These are phyloP conservation scores for Phengaris alcon DNA, from an alignment of 2,888 invertebrate genomes.

Conservation along the genomic window DNA sequence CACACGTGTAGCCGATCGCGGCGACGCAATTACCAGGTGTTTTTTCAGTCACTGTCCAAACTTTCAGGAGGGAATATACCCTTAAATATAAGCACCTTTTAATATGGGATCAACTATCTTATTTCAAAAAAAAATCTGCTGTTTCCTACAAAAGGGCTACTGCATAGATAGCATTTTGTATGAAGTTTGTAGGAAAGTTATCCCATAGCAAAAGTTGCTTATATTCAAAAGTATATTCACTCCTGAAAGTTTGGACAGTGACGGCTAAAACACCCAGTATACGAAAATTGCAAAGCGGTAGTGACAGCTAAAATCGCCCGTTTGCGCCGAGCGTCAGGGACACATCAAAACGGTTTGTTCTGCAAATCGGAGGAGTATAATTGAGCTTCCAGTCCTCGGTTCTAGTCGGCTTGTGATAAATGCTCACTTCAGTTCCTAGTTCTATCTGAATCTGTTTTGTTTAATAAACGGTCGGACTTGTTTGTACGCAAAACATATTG, in stretches of 20 bases:
- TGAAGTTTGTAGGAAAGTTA: too few relatives aligned
- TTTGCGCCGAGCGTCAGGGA: not conserved
- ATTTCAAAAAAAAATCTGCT: too few relatives aligned
- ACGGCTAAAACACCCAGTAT: too few relatives aligned
- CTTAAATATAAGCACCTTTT: too few relatives aligned
- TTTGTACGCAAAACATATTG: not conserved
- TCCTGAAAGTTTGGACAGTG: too few relatives aligned
- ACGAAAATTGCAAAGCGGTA: not conserved
- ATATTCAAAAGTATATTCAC: too few relatives aligned
- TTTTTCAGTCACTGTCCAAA: too few relatives aligned
- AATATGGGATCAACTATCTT: too few relatives aligned
- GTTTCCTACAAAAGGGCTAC: too few relatives aligned
- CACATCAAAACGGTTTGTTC: not conserved
- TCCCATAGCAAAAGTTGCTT: too few relatives aligned
- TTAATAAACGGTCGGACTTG: constrained; percentile 1
- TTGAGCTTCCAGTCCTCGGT: not conserved
- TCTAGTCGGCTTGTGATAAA: constrained; percentile 13
- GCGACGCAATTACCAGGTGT: not conserved
- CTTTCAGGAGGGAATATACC: too few relatives aligned
- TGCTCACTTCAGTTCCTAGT: constrained; percentile 10
- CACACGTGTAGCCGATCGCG: not conserved
- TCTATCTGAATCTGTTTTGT: constrained; percentile 15
- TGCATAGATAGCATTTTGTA: too few relatives aligned
- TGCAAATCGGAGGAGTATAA: not conserved
- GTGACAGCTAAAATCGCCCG: not conserved